These are phyloP conservation scores for Saccopteryx leptura DNA, from an alignment of 2,113 vertebrate genomes.

Conservation along the genomic window DNA sequence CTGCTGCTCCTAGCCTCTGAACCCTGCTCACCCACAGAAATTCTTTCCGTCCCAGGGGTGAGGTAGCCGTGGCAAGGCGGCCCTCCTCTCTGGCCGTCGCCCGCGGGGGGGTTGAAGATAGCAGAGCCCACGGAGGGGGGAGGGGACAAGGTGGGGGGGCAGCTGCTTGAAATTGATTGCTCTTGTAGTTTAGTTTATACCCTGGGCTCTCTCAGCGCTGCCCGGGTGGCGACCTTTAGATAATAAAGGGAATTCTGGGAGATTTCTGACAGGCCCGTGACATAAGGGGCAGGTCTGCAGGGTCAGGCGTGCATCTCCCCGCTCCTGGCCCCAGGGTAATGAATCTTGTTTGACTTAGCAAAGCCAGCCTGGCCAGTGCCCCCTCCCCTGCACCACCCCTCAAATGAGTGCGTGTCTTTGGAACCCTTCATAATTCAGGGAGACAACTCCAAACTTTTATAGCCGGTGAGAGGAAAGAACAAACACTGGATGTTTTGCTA, in stretches of 20 bases:
- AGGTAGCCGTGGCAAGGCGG: neutral
- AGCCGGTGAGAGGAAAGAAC: neutral
- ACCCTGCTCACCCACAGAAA: neutral
- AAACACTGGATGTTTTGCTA: slow-evolving; percentile 31
- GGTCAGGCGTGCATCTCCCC: slow-evolving; percentile 77
- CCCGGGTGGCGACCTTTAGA: slow-evolving; percentile 84
- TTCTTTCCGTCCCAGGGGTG: neutral
- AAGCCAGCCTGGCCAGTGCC: slow-evolving; percentile 54
- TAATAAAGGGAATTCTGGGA: slow-evolving; percentile 87
- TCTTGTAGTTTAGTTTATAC: slow-evolving; percentile 72
- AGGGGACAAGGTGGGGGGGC: slow-evolving; percentile 11
- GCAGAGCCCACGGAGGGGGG: slow-evolving; percentile 18
- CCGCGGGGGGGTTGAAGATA: slow-evolving; percentile 53
- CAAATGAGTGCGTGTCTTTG: slow-evolving; percentile 14
- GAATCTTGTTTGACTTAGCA: slow-evolving; percentile 84
- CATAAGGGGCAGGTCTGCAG: slow-evolving; percentile 83
- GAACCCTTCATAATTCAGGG: slow-evolving; percentile 69
- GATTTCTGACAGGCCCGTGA: slow-evolving; percentile 84
- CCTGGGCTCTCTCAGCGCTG: slow-evolving; percentile 74
- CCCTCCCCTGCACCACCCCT: neutral
- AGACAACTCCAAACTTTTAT: slow-evolving; percentile 33
- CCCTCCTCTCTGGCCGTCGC: neutral
- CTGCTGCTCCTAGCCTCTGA: neutral
- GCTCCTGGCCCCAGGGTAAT: slow-evolving; percentile 75
- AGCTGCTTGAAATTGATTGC: slow-evolving; percentile 69